phyloP scores from a whole-genome alignment of 2,113 vertebrate species.

The Corythoichthys haematopterus region DNA sequence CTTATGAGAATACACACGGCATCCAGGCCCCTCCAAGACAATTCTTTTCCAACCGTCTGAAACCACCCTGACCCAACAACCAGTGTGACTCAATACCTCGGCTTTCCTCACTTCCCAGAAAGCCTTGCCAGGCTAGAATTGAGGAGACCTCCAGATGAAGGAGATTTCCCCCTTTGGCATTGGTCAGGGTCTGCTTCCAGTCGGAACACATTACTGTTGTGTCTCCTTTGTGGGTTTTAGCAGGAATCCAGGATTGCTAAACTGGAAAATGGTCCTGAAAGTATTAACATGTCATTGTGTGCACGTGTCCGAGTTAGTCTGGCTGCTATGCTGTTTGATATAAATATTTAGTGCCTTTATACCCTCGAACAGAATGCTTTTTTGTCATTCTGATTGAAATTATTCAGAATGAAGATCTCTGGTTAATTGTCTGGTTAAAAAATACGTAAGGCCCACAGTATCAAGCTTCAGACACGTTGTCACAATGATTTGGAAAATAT shows the following conservation, averaged over 20 bases:
- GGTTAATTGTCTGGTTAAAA: too few relatives aligned
- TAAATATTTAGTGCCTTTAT: conserved; percentile 29
- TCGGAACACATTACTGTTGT: conserved; percentile 54
- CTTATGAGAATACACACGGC: conserved; percentile 63
- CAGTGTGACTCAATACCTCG: conserved; percentile 60
- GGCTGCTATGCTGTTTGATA: conserved; percentile 26
- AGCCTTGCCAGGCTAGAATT: conserved; percentile 50
- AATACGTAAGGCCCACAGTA: background rate
- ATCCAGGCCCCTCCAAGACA: conserved; percentile 45
- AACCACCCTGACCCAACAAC: conserved; percentile 56
- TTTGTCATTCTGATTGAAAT: too few relatives aligned
- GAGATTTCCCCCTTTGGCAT: conserved; percentile 59
- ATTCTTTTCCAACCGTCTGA: conserved; percentile 51
- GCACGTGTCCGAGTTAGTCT: conserved; percentile 29
- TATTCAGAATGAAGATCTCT: too few relatives aligned
- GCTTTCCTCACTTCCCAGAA: conserved; percentile 66
- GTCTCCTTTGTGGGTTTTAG: conserved; percentile 27
- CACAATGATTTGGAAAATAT: background rate
- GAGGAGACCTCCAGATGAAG: conserved; percentile 56
- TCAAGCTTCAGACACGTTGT: background rate
- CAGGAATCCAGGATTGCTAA: conserved; percentile 31
- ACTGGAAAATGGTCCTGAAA: conserved; percentile 59
- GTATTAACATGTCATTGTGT: conserved; percentile 14
- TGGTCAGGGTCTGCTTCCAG: conserved; percentile 26
- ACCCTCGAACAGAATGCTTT: conserved; percentile 17